phyloP scores from a whole-genome alignment of 2,888 invertebrate species.

The Stenolophus ochropezus region DNA sequence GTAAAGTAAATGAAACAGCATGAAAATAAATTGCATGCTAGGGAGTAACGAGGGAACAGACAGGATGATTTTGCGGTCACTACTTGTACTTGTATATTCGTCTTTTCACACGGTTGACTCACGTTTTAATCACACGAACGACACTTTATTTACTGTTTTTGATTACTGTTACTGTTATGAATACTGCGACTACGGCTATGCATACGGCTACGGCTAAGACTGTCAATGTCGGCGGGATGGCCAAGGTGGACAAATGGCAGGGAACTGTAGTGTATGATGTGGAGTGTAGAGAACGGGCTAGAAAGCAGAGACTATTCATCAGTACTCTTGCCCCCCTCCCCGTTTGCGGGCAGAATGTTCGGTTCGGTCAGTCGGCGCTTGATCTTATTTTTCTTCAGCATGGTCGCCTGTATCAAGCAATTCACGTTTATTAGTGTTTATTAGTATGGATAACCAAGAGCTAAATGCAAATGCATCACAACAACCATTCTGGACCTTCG shows the following conservation, averaged over 20 bases:
- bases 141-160: conserved; percentile 31
- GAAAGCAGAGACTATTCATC: conserved; percentile 74
- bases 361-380: conserved; percentile 93
- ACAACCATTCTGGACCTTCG: conserved; percentile 62
- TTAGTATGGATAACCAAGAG: conserved; percentile 23
- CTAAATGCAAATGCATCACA: conserved; percentile 62
- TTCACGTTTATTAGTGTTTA: conserved; percentile 61
- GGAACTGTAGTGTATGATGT: conserved; percentile 60
- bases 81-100: conserved; percentile 14
- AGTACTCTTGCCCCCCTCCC: conserved; percentile 81
- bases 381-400: conserved; percentile 99
- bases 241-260: conserved; percentile 56
- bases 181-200: not conserved
- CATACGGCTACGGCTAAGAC: conserved; percentile 17
- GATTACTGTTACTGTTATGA: conserved; percentile 18
- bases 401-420: conserved; percentile 89
- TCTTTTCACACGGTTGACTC: not conserved
- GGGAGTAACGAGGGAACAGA: conserved; percentile 43
- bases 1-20: conserved; percentile 48
- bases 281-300: conserved; percentile 56
- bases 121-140: not conserved
- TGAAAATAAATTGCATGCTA: conserved; percentile 52
- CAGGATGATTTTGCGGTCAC: conserved; percentile 48
- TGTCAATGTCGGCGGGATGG: conserved; percentile 43
- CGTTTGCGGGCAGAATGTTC: conserved; percentile 83